These are phyloP conservation scores for Ophthalmolycus amberensis DNA, from an alignment of 2,113 vertebrate genomes.

Conservation along the genomic window DNA sequence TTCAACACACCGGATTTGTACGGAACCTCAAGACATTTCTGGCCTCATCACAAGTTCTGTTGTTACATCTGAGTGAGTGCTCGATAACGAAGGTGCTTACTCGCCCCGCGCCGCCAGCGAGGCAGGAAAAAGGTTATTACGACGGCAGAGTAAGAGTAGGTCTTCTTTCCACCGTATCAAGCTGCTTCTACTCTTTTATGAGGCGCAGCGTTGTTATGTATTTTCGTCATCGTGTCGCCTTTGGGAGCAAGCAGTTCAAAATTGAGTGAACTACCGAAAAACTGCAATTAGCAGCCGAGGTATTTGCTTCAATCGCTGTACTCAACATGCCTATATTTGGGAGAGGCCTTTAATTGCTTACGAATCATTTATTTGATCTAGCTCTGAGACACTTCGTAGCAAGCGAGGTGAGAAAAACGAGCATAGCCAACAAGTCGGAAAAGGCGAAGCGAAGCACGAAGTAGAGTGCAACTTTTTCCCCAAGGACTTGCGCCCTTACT, in stretches of 20 bases:
- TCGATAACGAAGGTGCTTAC: slow-evolving; percentile 27
- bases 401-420: too few species aligned
- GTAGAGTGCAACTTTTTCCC: too few species aligned
- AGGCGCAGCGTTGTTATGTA: neutral
- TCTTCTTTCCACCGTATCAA: neutral
- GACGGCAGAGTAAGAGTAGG: neutral
- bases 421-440: too few species aligned
- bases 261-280: neutral
- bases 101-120: slow-evolving; percentile 9
- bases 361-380: neutral
- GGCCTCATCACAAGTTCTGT: neutral
- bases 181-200: neutral
- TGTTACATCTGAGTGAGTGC: slow-evolving; percentile 7
- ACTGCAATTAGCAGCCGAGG: neutral
- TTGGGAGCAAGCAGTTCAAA: neutral
- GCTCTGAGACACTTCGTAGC: neutral
- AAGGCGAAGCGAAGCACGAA: too few species aligned
- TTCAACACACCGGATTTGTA: neutral
- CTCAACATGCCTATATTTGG: neutral
- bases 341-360: too few species aligned
- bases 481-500: too few species aligned
- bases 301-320: neutral
- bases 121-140: slow-evolving; percentile 11
- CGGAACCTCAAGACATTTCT: neutral
- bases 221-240: neutral